phyloP scores from a whole-genome alignment of 1,140 invertebrate genomes.

The Argopecten irradians region DNA sequence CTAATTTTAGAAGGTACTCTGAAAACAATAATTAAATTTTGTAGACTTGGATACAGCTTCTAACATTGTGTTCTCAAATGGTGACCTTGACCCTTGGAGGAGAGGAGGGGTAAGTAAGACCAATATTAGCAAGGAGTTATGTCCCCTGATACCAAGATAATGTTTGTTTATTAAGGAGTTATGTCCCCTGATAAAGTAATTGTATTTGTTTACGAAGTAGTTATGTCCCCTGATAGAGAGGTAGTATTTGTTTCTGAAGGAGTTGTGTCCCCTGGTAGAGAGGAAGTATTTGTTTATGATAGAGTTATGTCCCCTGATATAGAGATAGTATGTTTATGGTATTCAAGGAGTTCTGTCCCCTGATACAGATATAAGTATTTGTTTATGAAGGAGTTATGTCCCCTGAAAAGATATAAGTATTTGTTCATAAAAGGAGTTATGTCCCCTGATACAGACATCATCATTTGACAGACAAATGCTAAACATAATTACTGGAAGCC shows the following conservation, averaged over 20 bases:
- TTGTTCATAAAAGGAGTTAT: too few relatives aligned
- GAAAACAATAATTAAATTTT: conserved; percentile 55
- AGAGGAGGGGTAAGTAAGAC: conserved; percentile 70
- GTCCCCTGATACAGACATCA: too few relatives aligned
- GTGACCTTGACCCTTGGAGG: conserved; percentile 72
- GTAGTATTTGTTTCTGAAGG: neutral
- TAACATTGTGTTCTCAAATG: conserved; percentile 74
- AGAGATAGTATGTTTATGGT: too few relatives aligned
- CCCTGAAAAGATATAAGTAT: too few relatives aligned
- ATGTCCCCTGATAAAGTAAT: neutral
- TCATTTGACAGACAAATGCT: too few relatives aligned
- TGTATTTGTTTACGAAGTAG: neutral
- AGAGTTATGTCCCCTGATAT: neutral
- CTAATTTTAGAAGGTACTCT: neutral
- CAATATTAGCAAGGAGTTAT: neutral
- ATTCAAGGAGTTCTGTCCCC: too few relatives aligned
- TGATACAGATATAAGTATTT: neutral
- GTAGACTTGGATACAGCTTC: conserved; percentile 68
- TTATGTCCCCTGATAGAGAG: too few relatives aligned
- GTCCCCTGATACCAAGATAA: neutral
- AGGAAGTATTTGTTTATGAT: too few relatives aligned
- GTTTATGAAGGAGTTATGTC: neutral
- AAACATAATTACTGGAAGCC: too few relatives aligned
- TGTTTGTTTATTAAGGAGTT: neutral
- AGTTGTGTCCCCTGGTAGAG: too few relatives aligned